Base-by-base conservation (phyloP, 2,797 vertebrate species). In the Enteromius viviparus region DNA sequence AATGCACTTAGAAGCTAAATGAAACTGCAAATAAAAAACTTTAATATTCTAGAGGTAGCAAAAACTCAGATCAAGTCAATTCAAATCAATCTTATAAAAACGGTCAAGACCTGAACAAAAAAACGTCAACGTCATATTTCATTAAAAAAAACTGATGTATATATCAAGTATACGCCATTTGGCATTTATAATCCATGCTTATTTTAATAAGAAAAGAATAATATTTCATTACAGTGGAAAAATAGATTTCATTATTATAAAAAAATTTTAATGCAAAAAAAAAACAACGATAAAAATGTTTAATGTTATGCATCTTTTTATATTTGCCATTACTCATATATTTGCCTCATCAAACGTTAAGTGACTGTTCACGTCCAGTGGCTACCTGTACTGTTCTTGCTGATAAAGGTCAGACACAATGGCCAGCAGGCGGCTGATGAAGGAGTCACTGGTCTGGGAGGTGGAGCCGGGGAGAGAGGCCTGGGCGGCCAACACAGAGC, bases 331-430 rank as follows among this genome's bases (percentile, higher is more conserved):
- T 29, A 29, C 0, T 47, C 26, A 26, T 26, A 26, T 26, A 26
- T 71, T 71, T 10, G 42, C 42, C 21, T n/a, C 49, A 68, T 42
- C 40, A 17, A 78, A 17, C 29, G 23, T 11, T 51, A 66, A 12
- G 45, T 34, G 26, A 34, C 40, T 11, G 37, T 42, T 42, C 15
- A 60, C 29, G 2, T 32, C 34, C 9, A 45, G 19, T 29, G 49
- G 5, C 64, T 87, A 99, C 98, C 98, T 99, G 93, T 99, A 99
- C 89, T 97, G 97, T 49, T 99, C 96, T 91, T 97, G 97, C 88
- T 95, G 95, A 47, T 96, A 97, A 34, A 99, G 95, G 19, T 97
- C 94, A 0, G 96, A 96, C 79, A 99, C 98, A 0, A 99, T 98
- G 66, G 94, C 88, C 78, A 99, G 94, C 62, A 99, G 93, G 0